Evolutionary conservation across 2,797 vertebrate species (phyloP), one percentile per base, ranked within the genome.

Genomic region (Sciaenops ocellatus): DNA sequence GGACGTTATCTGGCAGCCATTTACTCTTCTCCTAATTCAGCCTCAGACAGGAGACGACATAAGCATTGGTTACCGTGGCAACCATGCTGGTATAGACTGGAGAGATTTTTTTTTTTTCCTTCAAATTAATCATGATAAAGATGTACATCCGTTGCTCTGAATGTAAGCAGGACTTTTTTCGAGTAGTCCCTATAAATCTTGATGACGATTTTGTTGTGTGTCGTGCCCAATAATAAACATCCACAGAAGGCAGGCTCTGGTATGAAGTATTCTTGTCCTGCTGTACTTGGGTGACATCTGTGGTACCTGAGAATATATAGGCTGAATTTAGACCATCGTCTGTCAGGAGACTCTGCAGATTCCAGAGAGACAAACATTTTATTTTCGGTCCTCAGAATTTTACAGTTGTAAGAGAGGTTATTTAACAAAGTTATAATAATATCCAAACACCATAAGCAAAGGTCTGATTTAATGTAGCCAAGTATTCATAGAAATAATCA

Each of bases 31-130:
- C 69, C 83, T 80, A 74, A 81, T 84, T 88, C 69, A 74, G 63
- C 63, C 76, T 85, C 66, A 86, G 70, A 87, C 73, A 22, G 28
- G 75, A 75, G 59, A 73, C 76, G 51, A 65, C 26, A 63, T 62
- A 73, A 78, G 75, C 52, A 66, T n/a, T 6, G 52, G 87, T 91
- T 87, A 68, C 91, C 69, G 64, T 46, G 83, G 87, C 74, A 87
- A 91, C 90, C 16, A 0, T 20, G 70, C 68, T 59, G 57, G 65
- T 63, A 76, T 55, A 57, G 61, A 71, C 20, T 30, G 17, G 60
- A 82, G 64, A 81, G 46, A 28, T 60, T 60, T 69, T 72, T 82
- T 38, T 38, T 42, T 6, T 12, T 13, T 9, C 2, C 24, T 22
- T 3, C 2, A 63, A 80, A 85, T 84, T 44, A 83, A 74, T 86